Conservation (phyloP, 92 coral and sea anemone species). For the Actinernus sp. region DNA sequence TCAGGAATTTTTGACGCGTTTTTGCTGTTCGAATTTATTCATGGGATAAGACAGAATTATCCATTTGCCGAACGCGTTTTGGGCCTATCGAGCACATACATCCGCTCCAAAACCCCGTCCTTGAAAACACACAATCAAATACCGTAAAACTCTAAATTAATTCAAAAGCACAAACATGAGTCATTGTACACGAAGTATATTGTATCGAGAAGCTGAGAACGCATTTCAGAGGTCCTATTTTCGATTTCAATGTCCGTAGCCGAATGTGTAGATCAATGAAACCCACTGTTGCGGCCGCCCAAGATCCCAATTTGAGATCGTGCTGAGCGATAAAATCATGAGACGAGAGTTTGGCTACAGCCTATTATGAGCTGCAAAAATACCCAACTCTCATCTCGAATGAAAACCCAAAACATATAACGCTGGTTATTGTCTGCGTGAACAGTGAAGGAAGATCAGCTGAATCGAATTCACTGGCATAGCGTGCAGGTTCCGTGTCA, state of each 20-base stretch:
- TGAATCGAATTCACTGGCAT: neutral
- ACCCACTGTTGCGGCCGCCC: neutral
- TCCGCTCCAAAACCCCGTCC: neutral
- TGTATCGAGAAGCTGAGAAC: neutral
- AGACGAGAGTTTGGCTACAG: neutral
- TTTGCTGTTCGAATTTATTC: constrained; percentile 20
- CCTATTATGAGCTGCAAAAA: no score
- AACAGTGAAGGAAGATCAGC: neutral
- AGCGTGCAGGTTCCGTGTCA: neutral
- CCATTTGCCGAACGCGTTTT: neutral
- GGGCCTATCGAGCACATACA: constrained; percentile 1
- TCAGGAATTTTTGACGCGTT: neutral
- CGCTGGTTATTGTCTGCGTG: neutral
- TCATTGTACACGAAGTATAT: neutral
- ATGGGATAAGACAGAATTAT: constrained; percentile 15
- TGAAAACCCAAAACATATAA: no score
- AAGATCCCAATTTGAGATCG: constrained; percentile 59
- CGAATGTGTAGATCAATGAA: neutral
- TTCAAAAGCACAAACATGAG: neutral
- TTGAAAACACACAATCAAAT: neutral
- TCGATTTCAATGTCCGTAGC: constrained; percentile 2
- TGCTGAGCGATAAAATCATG: constrained; percentile 28
- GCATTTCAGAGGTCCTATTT: neutral
- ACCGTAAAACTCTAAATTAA: neutral
- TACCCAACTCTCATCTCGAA: no score